Evolutionary conservation across 1,140 invertebrate genomes (phyloP).

Genomic region (Scaptomyza graminum): DNA sequence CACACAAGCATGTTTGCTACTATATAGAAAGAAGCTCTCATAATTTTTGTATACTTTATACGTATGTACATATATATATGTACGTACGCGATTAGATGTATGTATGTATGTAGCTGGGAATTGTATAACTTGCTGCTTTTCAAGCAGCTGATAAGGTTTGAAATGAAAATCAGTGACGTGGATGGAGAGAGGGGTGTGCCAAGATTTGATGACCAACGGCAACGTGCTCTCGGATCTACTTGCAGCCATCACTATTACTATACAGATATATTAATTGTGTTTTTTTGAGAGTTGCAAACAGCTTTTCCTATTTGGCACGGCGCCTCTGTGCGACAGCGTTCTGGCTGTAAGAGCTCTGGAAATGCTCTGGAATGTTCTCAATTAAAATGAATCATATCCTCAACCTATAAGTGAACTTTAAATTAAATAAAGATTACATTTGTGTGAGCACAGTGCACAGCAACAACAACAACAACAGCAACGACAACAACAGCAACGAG

Average conservation of each 20-base stretch:
- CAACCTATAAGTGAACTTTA: constrained; percentile 78
- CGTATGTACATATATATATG: no score
- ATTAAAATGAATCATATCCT: constrained; percentile 79
- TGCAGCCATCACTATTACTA: no score
- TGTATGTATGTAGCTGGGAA: constrained; percentile 4
- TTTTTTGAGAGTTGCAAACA: constrained; percentile 1
- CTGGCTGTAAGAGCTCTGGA: constrained; percentile 4
- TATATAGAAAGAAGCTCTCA: constrained; percentile 14
- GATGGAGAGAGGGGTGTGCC: not conserved
- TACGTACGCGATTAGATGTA: not conserved
- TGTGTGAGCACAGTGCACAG: constrained; percentile 13
- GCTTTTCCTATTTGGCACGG: not conserved
- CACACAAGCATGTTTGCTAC: constrained; percentile 6
- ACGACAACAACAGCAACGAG: constrained; percentile 12
- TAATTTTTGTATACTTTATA: not conserved
- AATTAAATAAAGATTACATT: constrained; percentile 75
- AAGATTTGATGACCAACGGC: not conserved
- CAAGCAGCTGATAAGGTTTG: constrained; percentile 17
- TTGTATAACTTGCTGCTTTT: not conserved
- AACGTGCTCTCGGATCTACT: not conserved
- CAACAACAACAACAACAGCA: constrained; percentile 19
- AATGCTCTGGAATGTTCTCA: constrained; percentile 64
- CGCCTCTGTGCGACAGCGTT: constrained; percentile 8
- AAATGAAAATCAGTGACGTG: constrained; percentile 11
- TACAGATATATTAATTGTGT: no score